A percentile compares a stretch with the other conserved stretches of the same genome.
Conservation (phyloP, 2,888 invertebrate species). For the Spicauda simplicius region DNA sequence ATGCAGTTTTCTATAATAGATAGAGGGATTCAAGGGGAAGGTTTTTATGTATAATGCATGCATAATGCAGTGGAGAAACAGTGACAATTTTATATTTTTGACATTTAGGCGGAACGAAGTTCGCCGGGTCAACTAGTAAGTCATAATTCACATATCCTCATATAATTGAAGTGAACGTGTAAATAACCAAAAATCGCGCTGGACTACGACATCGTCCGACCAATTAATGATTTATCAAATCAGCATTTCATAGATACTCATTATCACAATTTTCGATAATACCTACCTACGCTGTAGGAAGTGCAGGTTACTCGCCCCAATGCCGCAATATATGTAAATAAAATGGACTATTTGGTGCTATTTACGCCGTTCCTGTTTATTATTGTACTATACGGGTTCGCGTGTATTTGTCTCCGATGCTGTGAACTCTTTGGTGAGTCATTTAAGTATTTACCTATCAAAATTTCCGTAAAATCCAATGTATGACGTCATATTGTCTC, state of each 20-base stretch:
- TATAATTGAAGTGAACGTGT: too few relatives aligned
- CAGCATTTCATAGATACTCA: conserved; percentile 31
- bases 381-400: conserved; percentile 53
- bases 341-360: conserved; percentile 48
- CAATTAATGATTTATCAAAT: conserved; percentile 43
- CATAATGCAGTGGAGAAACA: too few relatives aligned
- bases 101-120: too few relatives aligned
- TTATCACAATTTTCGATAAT: conserved; percentile 40
- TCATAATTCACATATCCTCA: too few relatives aligned
- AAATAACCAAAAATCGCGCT: background rate
- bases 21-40: too few relatives aligned
- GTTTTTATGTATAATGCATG: too few relatives aligned
- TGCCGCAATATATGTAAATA: conserved; percentile 17
- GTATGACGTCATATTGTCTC: too few relatives aligned
- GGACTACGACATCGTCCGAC: conserved; percentile 26
- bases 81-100: too few relatives aligned
- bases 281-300: background rate
- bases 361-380: conserved; percentile 50
- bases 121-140: too few relatives aligned
- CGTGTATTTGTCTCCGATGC: conserved; percentile 64
- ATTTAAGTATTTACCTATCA: background rate
- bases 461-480: background rate
- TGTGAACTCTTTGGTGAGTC: conserved; percentile 62
- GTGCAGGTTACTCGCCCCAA: background rate
- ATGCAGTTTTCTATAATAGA: too few relatives aligned